Base-by-base conservation (phyloP, 2,113 vertebrate species). In the Apteryx owenii region DNA sequence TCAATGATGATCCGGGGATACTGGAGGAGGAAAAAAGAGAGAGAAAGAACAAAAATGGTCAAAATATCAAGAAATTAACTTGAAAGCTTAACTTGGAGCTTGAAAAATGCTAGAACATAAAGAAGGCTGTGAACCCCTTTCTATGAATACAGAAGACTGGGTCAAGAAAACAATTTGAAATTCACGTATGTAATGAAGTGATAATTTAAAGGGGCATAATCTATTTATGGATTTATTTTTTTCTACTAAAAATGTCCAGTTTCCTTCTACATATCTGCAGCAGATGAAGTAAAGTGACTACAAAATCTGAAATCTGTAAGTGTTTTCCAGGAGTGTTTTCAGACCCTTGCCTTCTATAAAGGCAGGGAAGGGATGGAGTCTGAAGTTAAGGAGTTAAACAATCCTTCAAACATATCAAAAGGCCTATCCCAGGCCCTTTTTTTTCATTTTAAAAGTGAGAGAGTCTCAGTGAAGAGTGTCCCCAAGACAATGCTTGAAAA, bases 1-100 rank as follows among this genome's bases (percentile, higher is more conserved):
- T 91, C 64, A 48, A 98, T 42, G 50, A 7, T 4, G 81, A 98
- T 96, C 81, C 16, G 61, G 16, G 93, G 95, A 85, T 97, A 98
- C 97, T 98, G 85, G 72, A 96, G 68, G 26, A 88, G 26, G 33
- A 16, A 46, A 77, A 80, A 79, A 93, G 4, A 31, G 38, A 71
- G 18, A 84, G 48, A 26, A 23, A 14, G 21, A 26, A 53, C 28
- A 77, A 42, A 38, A n/a, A 33, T 16, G 1, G n/a, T 68, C 62
- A 86, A 69, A 83, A 70, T 7, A 62, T 21, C 19, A 53, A 21
- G 40, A 71, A 72, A 54, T 44, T 66, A 50, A 77, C 12, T 9
- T 60, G 31, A 60, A 60, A 60, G 29, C 56, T 33, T 60, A 60
- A 60, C 56, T 2, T 42, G 19, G 10, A 81, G 3, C 3, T 8